These are phyloP conservation scores for Aphelenchoides avenae DNA, from an alignment of 1,140 invertebrate genomes.

Conservation along the genomic window DNA sequence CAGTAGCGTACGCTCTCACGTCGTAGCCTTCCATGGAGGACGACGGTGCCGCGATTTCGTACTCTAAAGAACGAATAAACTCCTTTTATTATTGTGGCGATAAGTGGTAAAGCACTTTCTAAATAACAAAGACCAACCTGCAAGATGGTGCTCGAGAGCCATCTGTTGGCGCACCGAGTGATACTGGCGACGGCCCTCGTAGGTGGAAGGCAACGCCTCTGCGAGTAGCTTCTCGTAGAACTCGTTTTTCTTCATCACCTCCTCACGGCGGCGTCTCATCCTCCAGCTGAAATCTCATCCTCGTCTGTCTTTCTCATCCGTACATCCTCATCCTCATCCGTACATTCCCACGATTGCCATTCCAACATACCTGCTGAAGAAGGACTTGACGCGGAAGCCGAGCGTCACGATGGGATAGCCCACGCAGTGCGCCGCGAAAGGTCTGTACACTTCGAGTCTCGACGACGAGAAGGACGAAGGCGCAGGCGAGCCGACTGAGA, in stretches of 20 bases:
- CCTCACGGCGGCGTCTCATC: slow-evolving; percentile 31
- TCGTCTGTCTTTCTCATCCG: background rate
- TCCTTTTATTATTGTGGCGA: too few species aligned
- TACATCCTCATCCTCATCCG: background rate
- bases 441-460: slow-evolving; percentile 87
- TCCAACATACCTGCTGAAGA: slow-evolving; percentile 29
- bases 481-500: slow-evolving; percentile 87
- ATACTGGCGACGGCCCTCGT: slow-evolving; percentile 42
- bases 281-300: slow-evolving; percentile 30
- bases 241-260: slow-evolving; percentile 43
- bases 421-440: slow-evolving; percentile 95
- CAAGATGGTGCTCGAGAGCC: slow-evolving; percentile 34
- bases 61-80: too few species aligned
- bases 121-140: slow-evolving; percentile 26
- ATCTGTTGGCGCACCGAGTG: slow-evolving; percentile 36
- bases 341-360: slow-evolving; percentile 9
- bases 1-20: too few species aligned
- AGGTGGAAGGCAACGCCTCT: slow-evolving; percentile 43
- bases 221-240: slow-evolving; percentile 41
- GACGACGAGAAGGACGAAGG: slow-evolving; percentile 68
- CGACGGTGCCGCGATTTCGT: too few species aligned
- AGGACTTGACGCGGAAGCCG: slow-evolving; percentile 70
- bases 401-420: slow-evolving; percentile 94
- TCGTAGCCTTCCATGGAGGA: too few species aligned
- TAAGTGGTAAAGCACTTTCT: too few species aligned